Evolutionary conservation across 2,113 vertebrate species (phyloP), one percentile per base, ranked within the genome.

Genomic region (Tachycineta bicolor): DNA sequence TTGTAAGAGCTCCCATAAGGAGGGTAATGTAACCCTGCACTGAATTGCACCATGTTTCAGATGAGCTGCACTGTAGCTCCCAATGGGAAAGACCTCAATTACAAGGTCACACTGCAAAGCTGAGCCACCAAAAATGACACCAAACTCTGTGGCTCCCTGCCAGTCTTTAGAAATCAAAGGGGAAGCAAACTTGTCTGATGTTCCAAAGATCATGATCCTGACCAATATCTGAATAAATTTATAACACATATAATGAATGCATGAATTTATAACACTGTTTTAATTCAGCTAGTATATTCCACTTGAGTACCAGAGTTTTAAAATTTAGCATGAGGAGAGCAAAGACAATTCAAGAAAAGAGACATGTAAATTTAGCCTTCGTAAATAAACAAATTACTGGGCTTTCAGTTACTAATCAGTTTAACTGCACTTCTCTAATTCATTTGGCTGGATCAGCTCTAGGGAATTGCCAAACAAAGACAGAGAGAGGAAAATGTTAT

Each of bases 391-490:
- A 86, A 83, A 81, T 86, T 73, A 69, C 58, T 58, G 25, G 55
- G 10, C 41, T 90, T 96, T 90, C 69, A 77, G 62, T 83, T 58
- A 67, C 55, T 87, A 70, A 93, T 79, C 37, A 60, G 49, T 90
- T 89, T 90, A 91, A 78, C 80, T 79, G 17, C 74, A 86, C n/a
- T 88, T 87, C 87, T 82, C 70, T 70, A 83, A 77, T 89, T 93
- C 63, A 31, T 93, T 91, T 94, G 78, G 34, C 74, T 89, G 55
- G n/a, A 76, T 91, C 76, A 78, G 4, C 94, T 93, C 86, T 86
- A 52, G 84, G 82, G 86, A 90, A 81, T 71, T 91, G 59, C 34
- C 39, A 90, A 96, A 95, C 52, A 92, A 88, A 93, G 90, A 68
- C 67, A 84, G 56, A 87, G 33, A 92, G 92, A 89, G 47, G 71